A percentile compares a stretch with the other conserved stretches of the same genome.
Conservation (phyloP, 2,888 invertebrate species). For the Drosophila infuscata region DNA sequence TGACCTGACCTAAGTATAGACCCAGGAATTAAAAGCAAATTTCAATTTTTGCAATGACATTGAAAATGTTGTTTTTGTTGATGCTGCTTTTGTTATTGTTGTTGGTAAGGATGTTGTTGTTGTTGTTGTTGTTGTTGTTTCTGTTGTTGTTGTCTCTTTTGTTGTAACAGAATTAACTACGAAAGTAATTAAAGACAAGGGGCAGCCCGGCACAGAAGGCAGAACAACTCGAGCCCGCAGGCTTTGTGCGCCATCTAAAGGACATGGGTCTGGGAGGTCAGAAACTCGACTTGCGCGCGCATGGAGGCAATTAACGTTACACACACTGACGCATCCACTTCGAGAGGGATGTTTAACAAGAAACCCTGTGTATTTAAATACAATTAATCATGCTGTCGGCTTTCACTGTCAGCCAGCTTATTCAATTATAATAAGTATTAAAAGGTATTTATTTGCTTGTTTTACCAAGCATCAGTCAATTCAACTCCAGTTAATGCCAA, state of each 20-base stretch:
- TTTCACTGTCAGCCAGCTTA: neutral
- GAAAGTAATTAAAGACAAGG: constrained; percentile 76
- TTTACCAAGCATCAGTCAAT: neutral
- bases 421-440: neutral
- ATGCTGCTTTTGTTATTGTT: constrained; percentile 15
- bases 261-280: constrained; percentile 48
- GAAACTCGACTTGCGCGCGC: constrained; percentile 73
- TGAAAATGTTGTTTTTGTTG: constrained; percentile 33
- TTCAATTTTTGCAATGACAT: constrained; percentile 72
- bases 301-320: constrained; percentile 71
- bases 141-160: constrained; percentile 48
- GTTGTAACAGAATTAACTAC: constrained; percentile 78
- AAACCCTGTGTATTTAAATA: neutral
- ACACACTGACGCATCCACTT: constrained; percentile 31
- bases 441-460: neutral
- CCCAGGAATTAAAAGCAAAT: constrained; percentile 70
- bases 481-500: neutral
- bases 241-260: constrained; percentile 27
- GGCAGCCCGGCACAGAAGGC: constrained; percentile 38
- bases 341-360: constrained; percentile 25
- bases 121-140: constrained; percentile 11
- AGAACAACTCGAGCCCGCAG: constrained; percentile 53
- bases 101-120: constrained; percentile 11
- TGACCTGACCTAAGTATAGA: constrained; percentile 10
- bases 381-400: constrained; percentile 4